Evolutionary conservation across 2,113 vertebrate species (phyloP).

Genomic region (Seriola quinqueradiata): DNA sequence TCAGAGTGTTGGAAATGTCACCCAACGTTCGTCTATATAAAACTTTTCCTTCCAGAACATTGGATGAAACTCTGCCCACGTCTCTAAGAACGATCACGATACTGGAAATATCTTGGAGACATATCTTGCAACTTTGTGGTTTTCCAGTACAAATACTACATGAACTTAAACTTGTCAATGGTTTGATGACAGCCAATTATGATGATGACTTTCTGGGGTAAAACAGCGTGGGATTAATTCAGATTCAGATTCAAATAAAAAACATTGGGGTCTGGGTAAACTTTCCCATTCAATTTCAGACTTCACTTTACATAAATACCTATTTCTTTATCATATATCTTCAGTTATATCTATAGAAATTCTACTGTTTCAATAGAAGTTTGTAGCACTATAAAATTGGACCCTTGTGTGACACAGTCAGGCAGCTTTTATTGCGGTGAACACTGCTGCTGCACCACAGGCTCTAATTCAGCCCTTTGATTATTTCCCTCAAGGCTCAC

Average conservation of each 20-base stretch:
- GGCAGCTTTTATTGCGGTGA: background rate
- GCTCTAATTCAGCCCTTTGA: slow-evolving; percentile 19
- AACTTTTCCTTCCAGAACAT: background rate
- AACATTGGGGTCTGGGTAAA: too few relatives aligned
- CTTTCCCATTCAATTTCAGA: too few relatives aligned
- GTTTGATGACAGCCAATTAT: background rate
- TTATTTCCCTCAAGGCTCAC: slow-evolving; percentile 44
- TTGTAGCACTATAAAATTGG: background rate
- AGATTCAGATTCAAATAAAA: too few relatives aligned
- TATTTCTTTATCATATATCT: too few relatives aligned
- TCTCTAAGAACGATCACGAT: background rate
- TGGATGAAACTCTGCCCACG: background rate
- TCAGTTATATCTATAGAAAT: background rate
- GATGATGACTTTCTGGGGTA: background rate
- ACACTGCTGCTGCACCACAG: slow-evolving; percentile 11
- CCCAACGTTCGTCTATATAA: background rate
- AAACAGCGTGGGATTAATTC: too few relatives aligned
- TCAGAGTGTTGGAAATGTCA: background rate
- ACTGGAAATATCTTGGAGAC: too few relatives aligned
- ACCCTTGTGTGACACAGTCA: background rate
- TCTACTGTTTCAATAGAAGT: background rate
- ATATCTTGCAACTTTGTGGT: too few relatives aligned
- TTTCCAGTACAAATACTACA: too few relatives aligned
- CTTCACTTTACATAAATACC: too few relatives aligned
- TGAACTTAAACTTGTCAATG: too few relatives aligned